Conservation (phyloP, 2,888 invertebrate species). For the Pristionchus mayeri region DNA sequence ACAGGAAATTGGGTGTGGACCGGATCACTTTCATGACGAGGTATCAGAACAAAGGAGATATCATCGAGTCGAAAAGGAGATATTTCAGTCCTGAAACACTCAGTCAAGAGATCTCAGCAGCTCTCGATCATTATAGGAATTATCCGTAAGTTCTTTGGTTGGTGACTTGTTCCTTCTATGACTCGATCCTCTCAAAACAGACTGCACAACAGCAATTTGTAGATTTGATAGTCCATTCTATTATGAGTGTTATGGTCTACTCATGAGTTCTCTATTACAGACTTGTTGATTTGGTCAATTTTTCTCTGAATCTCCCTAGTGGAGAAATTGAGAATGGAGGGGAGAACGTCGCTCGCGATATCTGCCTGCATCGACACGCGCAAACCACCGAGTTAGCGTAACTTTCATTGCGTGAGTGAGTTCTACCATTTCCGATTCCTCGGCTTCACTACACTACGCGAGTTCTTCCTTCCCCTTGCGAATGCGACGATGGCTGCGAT, state of each 20-base stretch:
- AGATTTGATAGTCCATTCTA: too few species aligned
- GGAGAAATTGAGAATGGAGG: background rate
- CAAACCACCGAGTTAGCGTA: conserved; percentile 30
- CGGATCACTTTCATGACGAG: background rate
- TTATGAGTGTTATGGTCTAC: too few species aligned
- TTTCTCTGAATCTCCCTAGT: background rate
- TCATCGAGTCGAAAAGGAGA: background rate
- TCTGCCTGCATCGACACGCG: conserved; percentile 12
- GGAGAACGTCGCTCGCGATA: conserved; percentile 23
- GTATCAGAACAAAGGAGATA: background rate
- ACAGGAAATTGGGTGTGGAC: background rate
- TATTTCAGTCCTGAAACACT: background rate
- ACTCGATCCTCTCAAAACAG: too few species aligned
- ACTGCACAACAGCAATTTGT: too few species aligned
- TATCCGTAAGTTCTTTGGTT: background rate
- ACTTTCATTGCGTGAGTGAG: background rate
- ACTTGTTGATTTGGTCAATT: background rate
- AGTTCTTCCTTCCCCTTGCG: conserved; percentile 13
- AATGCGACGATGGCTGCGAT: background rate
- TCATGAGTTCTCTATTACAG: background rate
- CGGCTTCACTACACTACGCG: conserved; percentile 31
- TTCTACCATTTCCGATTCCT: conserved; percentile 21
- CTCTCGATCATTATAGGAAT: background rate
- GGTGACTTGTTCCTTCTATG: background rate
- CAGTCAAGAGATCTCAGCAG: background rate